These are phyloP conservation scores for Orthosia gracilis DNA, from an alignment of 2,888 invertebrate genomes.

Conservation along the genomic window DNA sequence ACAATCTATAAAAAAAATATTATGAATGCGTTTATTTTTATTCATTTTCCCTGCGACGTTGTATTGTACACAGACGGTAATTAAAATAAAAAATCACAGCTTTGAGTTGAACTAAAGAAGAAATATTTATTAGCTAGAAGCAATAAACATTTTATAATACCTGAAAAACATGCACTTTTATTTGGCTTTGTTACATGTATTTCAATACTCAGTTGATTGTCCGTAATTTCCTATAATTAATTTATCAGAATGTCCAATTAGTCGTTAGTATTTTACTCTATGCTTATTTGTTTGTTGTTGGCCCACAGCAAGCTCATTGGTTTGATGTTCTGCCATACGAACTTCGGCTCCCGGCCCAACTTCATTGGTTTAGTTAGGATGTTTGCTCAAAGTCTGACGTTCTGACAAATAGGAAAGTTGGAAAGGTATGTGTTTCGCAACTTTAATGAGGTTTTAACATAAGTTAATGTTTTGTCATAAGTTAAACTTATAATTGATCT, in stretches of 20 bases:
- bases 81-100: background rate
- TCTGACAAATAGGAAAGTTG: slow-evolving; percentile 44
- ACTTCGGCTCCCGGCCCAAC: slow-evolving; percentile 34
- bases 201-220: background rate
- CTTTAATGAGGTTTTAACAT: slow-evolving; percentile 32
- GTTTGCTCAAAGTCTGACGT: slow-evolving; percentile 39
- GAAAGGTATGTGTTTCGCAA: slow-evolving; percentile 15
- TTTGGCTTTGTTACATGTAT: background rate
- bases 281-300: slow-evolving; percentile 34
- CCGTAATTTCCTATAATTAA: background rate
- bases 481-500: slow-evolving; percentile 5
- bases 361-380: slow-evolving; percentile 36
- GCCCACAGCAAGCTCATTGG: slow-evolving; percentile 23
- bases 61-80: background rate
- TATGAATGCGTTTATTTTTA: background rate
- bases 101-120: background rate
- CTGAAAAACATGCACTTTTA: background rate
- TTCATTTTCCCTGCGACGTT: background rate
- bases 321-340: slow-evolving; percentile 29
- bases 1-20: no score
- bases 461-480: slow-evolving; percentile 1
- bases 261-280: slow-evolving; percentile 5
- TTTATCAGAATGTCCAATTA: slow-evolving; percentile 26
- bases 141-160: background rate
- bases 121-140: background rate